phyloP scores from a whole-genome alignment of 2,113 vertebrate species.

The Hemiscyllium ocellatum region DNA sequence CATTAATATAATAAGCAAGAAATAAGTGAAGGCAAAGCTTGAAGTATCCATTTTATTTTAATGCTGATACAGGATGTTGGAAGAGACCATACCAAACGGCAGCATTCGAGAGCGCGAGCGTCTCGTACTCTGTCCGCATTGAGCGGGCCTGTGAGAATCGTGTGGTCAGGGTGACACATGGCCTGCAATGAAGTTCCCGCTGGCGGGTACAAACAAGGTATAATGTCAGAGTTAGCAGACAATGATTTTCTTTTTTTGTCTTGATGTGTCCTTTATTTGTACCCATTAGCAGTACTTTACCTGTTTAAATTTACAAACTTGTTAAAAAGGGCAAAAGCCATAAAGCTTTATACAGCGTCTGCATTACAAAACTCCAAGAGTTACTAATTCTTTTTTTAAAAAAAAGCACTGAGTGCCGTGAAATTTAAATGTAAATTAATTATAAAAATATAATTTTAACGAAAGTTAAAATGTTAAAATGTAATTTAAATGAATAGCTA shows the following conservation, averaged over 20 bases:
- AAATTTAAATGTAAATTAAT: conserved; percentile 75
- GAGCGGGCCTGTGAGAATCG: conserved; percentile 99
- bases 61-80: conserved; percentile 99
- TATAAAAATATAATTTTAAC: conserved; percentile 60
- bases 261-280: conserved; percentile 95
- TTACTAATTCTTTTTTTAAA: conserved; percentile 88
- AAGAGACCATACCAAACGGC: conserved; percentile 99
- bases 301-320: conserved; percentile 97
- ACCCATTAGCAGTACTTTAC: conserved; percentile 99
- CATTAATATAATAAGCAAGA: conserved; percentile 79
- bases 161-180: conserved; percentile 97
- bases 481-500: conserved; percentile 42
- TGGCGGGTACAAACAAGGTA: conserved; percentile 99
- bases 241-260: conserved; percentile 72
- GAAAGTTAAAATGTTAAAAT: conserved; percentile 56
- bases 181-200: conserved; percentile 99
- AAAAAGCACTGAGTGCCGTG: conserved; percentile 98
- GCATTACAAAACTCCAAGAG: conserved; percentile 78
- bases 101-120: conserved; percentile 99
- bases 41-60: conserved; percentile 94
- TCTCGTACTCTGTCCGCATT: conserved; percentile 99
- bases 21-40: conserved; percentile 94
- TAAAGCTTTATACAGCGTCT: conserved; percentile 70
- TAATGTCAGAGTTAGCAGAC: conserved; percentile 99
- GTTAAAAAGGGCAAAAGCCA: conserved; percentile 80